These are phyloP conservation scores for Microctenopoma lineatum DNA, from an alignment of 2,797 vertebrate genomes.

Conservation along the genomic window DNA sequence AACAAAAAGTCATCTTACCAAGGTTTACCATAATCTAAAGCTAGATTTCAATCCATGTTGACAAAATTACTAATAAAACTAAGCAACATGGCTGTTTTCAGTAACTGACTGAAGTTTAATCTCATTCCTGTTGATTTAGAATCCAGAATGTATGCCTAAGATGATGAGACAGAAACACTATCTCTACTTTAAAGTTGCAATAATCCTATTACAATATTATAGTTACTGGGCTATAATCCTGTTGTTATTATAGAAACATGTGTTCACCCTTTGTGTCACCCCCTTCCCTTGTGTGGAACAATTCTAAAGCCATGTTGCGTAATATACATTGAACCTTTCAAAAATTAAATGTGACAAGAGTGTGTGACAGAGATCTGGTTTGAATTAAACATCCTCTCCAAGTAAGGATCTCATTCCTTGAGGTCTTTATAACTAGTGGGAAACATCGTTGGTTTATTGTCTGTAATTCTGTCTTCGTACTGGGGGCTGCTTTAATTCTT, in stretches of 20 bases:
- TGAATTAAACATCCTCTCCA: slow-evolving; percentile 19
- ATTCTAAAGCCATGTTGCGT: slow-evolving; percentile 4
- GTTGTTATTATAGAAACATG: not conserved
- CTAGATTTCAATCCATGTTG: too few species aligned
- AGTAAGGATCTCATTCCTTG: slow-evolving; percentile 2
- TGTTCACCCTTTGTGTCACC: slow-evolving; percentile 13
- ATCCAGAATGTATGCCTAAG: not conserved
- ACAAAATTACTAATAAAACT: too few species aligned
- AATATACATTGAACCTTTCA: slow-evolving; percentile 8
- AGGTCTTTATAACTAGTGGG: slow-evolving; percentile 24
- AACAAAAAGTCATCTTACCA: too few species aligned
- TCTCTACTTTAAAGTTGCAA: not conserved
- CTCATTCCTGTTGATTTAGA: not conserved
- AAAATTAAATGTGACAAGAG: too few species aligned
- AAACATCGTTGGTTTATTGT: slow-evolving; percentile 33
- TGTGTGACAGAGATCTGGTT: not conserved
- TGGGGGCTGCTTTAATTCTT: slow-evolving; percentile 42
- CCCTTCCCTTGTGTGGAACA: not conserved
- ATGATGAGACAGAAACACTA: not conserved
- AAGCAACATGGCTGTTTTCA: too few species aligned
- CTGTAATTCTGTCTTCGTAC: slow-evolving; percentile 36
- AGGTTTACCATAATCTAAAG: too few species aligned
- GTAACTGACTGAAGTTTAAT: too few species aligned
- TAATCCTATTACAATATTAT: slow-evolving; percentile 1
- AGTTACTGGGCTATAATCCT: not conserved